These are phyloP conservation scores for Percopsis omiscomaycus DNA, from an alignment of 2,797 vertebrate species.

Conservation along the genomic window DNA sequence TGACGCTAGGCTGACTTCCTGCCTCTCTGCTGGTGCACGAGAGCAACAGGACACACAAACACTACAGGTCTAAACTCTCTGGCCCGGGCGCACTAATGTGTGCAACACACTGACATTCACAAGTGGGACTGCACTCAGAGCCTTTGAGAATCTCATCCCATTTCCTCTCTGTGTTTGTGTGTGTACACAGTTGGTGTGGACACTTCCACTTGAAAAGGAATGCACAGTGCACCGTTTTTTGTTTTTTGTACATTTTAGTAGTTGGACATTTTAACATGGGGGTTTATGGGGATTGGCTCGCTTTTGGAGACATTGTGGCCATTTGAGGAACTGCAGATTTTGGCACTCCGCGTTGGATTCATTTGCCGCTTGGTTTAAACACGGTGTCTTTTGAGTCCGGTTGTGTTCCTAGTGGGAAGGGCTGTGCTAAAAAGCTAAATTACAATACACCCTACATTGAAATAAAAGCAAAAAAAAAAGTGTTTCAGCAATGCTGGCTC, in stretches of 20 bases:
- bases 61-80: slow-evolving; percentile 48
- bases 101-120: slow-evolving; percentile 25
- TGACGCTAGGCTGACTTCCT: slow-evolving; percentile 38
- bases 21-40: slow-evolving; percentile 30
- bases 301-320: no score
- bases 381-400: not conserved
- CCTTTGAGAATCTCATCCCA: slow-evolving; percentile 3
- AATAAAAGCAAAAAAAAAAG: not conserved
- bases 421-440: not conserved
- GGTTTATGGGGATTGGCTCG: no score
- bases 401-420: slow-evolving; percentile 1
- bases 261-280: not conserved
- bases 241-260: no score
- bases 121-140: slow-evolving; percentile 4
- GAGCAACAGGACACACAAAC: slow-evolving; percentile 32
- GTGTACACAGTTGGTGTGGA: slow-evolving; percentile 12
- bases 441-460: not conserved
- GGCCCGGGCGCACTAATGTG: slow-evolving; percentile 35
- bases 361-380: slow-evolving; percentile 12
- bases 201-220: slow-evolving; percentile 4
- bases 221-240: not conserved
- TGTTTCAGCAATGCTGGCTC: not conserved
- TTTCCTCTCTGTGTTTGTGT: not conserved
- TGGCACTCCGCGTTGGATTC: not conserved
- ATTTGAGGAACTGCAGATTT: no score